A percentile compares a stretch with the other conserved stretches of the same genome.
These are phyloP conservation scores for Planiliza haematocheilus DNA, from an alignment of 2,113 vertebrate species.

Conservation along the genomic window DNA sequence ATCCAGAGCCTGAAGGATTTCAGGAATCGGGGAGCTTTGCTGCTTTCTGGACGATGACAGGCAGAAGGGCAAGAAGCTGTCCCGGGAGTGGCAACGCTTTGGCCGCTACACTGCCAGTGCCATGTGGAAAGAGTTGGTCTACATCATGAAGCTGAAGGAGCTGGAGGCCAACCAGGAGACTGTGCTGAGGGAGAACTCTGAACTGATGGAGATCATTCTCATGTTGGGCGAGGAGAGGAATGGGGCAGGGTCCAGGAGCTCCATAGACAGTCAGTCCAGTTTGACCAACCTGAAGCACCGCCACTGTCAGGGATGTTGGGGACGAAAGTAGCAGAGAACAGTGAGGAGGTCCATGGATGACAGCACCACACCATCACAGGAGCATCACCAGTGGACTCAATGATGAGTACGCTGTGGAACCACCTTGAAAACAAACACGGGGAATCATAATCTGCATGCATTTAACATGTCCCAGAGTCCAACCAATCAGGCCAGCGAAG, in stretches of 20 bases:
- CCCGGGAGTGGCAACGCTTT: conserved; percentile 97
- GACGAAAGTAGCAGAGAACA: conserved; percentile 97
- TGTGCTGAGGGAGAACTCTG: conserved; percentile 91
- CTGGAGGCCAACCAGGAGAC: conserved; percentile 94
- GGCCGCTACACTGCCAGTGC: conserved; percentile 92
- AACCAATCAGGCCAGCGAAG: not conserved
- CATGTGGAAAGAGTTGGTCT: conserved; percentile 96
- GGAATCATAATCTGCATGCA: not conserved
- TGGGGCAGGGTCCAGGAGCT: conserved; percentile 92
- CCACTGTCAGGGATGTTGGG: conserved; percentile 90
- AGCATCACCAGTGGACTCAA: conserved; percentile 95
- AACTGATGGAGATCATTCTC: conserved; percentile 95
- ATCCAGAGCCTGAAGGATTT: conserved; percentile 96
- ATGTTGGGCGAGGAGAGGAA: conserved; percentile 94
- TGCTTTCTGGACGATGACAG: conserved; percentile 97
- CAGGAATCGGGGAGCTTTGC: conserved; percentile 96
- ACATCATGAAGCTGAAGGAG: conserved; percentile 95
- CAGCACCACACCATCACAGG: too few species aligned
- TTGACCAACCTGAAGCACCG: conserved; percentile 90
- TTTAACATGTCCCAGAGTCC: not conserved
- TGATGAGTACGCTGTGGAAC: conserved; percentile 83
- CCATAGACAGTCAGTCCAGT: conserved; percentile 97
- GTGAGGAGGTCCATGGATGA: too few species aligned
- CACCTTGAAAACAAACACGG: not conserved
- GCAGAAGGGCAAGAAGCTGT: conserved; percentile 95